Evolutionary conservation across 1,140 invertebrate genomes (phyloP), one percentile per base, ranked within the genome.

Genomic region (Colletes gigas): DNA sequence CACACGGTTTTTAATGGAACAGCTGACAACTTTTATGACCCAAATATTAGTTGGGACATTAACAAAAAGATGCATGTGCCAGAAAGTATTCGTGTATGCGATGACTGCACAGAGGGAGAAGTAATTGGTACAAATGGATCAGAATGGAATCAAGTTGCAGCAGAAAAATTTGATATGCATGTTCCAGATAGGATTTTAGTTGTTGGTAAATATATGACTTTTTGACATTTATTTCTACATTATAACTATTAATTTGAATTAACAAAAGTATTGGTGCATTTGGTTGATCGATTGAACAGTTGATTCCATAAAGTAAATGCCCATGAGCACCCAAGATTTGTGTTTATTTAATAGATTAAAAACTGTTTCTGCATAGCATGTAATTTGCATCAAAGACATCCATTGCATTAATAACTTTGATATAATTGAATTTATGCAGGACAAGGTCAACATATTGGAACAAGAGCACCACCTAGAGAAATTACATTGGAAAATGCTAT

Each of bases 161-260:
- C 15, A 93, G 96, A 97, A 83, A 97, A 97, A 93, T 95, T 97
- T 91, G 95, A 97, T 82, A 98, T 98, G 97, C 96, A 96, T 89
- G 97, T 98, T 47, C 97, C 97, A n/a, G 97, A 98, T 85, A 94
- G 97, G 89, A 98, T 98, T 92, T 94, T 98, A 82, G 97, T 98
- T 70, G 94, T 96, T 85, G 97, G 95, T 95, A 91, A 90, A 89
- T 90, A 83, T 78, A 72, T 41, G 17, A 54, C 63, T 3, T 39
- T 21, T n/a, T 71, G 12, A 0, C 55, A 30, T 44, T 7, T 44
- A 41, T 39, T 55, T 2, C 21, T 52, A 19, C 9, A 30, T 19
- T 5, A 3, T 4, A n/a, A 15, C 4, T 1, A 62, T 17, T 41
- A 41, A 57, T 57, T 4, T 52, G 17, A 68, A 14, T 15, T 39